A percentile compares a stretch with the other conserved stretches of the same genome.
Conservation (phyloP, 2,113 vertebrate species). For the Campylomormyrus tamandua region DNA sequence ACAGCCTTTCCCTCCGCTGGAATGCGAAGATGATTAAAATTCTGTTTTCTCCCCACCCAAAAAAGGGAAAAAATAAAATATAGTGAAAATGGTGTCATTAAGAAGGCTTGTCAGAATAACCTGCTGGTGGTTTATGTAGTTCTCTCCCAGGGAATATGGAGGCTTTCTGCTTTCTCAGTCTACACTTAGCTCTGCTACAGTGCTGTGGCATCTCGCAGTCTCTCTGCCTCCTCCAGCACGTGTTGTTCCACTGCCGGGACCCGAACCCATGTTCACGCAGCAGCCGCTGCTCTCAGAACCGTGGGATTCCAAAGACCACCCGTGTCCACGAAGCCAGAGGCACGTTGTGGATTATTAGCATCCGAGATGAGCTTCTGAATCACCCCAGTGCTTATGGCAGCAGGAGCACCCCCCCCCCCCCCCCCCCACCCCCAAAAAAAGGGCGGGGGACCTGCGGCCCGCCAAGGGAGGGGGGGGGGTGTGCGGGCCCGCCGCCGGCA, state of each 20-base stretch:
- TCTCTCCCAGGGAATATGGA: constrained; percentile 35
- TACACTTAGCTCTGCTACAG: constrained; percentile 43
- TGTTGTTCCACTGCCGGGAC: not conserved
- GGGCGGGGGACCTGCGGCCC: too few relatives aligned
- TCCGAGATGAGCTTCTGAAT: constrained; percentile 29
- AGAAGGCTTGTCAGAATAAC: constrained; percentile 73
- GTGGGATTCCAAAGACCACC: not conserved
- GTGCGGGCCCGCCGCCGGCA: too few relatives aligned
- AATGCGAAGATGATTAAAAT: constrained; percentile 69
- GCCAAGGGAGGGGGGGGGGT: too few relatives aligned
- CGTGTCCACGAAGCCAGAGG: not conserved
- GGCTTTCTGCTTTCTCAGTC: constrained; percentile 34
- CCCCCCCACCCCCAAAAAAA: not conserved
- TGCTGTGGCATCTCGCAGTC: constrained; percentile 19
- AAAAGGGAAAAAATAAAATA: constrained; percentile 30
- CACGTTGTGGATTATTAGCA: constrained; percentile 11
- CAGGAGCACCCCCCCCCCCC: not conserved
- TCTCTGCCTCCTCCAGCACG: not conserved
- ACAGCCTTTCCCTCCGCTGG: constrained; percentile 26
- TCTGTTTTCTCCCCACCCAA: constrained; percentile 53
- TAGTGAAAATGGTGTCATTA: constrained; percentile 71
- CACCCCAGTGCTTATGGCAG: not conserved
- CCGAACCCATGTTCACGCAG: not conserved
- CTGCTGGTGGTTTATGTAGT: constrained; percentile 72
- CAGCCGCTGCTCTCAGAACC: not conserved